phyloP scores from a whole-genome alignment of 1,140 invertebrate species.

The Apis dorsata region DNA sequence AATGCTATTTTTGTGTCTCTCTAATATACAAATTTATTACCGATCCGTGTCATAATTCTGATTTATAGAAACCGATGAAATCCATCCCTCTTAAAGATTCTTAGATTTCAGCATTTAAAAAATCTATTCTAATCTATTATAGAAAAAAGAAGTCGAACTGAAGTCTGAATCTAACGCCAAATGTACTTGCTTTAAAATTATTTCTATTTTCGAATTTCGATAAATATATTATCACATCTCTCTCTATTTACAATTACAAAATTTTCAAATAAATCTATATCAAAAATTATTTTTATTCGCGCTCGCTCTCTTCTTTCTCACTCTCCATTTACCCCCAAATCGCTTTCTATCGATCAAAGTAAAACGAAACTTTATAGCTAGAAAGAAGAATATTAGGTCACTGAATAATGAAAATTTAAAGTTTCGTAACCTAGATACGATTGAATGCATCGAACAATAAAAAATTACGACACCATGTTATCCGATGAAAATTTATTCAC shows the following conservation, averaged over 20 bases:
- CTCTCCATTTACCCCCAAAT: too few species aligned
- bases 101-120: too few species aligned
- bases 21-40: background rate
- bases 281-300: too few species aligned
- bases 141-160: too few species aligned
- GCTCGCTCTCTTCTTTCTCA: too few species aligned
- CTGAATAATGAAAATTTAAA: background rate
- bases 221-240: too few species aligned
- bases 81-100: background rate
- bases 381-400: slow-evolving; percentile 1
- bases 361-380: background rate
- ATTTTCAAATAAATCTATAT: too few species aligned
- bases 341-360: background rate
- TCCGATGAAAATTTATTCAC: background rate
- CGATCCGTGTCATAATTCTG: background rate
- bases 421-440: background rate
- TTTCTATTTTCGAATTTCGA: too few species aligned
- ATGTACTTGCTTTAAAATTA: too few species aligned
- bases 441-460: background rate
- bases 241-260: too few species aligned
- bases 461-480: background rate
- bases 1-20: background rate
- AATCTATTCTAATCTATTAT: too few species aligned
- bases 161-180: too few species aligned
- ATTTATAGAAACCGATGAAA: background rate